These are phyloP conservation scores for Taenaris catops DNA, from an alignment of 2,888 invertebrate genomes.

Conservation along the genomic window DNA sequence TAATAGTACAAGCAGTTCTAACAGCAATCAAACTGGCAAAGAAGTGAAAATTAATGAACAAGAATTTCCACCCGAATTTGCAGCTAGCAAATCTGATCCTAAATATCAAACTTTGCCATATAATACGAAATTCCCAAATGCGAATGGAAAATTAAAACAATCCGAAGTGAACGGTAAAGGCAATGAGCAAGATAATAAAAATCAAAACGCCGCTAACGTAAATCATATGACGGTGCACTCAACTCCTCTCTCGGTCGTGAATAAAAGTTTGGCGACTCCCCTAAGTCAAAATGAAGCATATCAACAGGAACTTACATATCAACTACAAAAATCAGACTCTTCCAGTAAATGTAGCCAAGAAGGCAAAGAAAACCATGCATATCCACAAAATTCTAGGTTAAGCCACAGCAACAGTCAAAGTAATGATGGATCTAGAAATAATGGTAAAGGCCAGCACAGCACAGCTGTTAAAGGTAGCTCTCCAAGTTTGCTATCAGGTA, in stretches of 20 bases:
- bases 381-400: constrained; percentile 69
- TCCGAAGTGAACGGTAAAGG: constrained; percentile 57
- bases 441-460: constrained; percentile 46
- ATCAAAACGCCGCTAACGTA: constrained; percentile 50
- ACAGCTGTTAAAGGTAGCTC: constrained; percentile 56
- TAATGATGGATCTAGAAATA: constrained; percentile 53
- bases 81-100: constrained; percentile 91
- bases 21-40: constrained; percentile 69
- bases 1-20: constrained; percentile 73
- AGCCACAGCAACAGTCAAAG: constrained; percentile 63
- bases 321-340: constrained; percentile 75
- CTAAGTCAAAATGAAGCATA: constrained; percentile 79
- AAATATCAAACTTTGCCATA: constrained; percentile 96
- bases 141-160: constrained; percentile 57
- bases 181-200: constrained; percentile 52
- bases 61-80: constrained; percentile 83
- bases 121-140: constrained; percentile 89
- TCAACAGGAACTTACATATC: constrained; percentile 75
- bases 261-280: constrained; percentile 83
- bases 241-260: constrained; percentile 74
- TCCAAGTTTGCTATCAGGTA: constrained; percentile 58
- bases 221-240: constrained; percentile 79
- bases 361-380: constrained; percentile 78
- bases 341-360: constrained; percentile 73
- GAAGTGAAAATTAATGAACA: constrained; percentile 73